These are phyloP conservation scores for Sebastes paucispinis DNA, from an alignment of 2,797 vertebrate genomes.

Conservation along the genomic window DNA sequence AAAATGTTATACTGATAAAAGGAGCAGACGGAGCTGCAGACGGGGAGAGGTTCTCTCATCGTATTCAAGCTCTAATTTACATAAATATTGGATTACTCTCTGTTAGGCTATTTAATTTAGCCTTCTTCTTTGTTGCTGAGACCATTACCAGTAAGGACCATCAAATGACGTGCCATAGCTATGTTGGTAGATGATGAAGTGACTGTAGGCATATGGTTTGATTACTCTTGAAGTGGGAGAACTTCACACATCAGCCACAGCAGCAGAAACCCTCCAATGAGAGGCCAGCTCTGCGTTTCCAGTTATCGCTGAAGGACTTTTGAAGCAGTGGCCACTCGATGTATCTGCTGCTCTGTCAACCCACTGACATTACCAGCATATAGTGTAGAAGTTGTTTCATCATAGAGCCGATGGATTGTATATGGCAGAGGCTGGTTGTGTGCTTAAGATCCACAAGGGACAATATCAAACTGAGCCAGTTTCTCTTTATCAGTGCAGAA, in stretches of 20 bases:
- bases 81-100: slow-evolving; percentile 2
- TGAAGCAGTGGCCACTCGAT: slow-evolving; percentile 33
- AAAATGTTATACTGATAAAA: neutral
- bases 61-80: slow-evolving; percentile 6
- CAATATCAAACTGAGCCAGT: neutral
- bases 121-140: slow-evolving; percentile 27
- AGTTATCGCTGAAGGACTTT: slow-evolving; percentile 35
- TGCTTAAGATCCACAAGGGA: neutral
- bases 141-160: slow-evolving; percentile 30
- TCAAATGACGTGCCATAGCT: slow-evolving; percentile 4
- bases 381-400: slow-evolving; percentile 18
- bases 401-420: slow-evolving; percentile 19
- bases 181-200: slow-evolving; percentile 20
- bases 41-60: neutral
- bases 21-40: neutral
- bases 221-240: slow-evolving; percentile 48
- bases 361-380: neutral
- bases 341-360: slow-evolving; percentile 14
- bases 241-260: slow-evolving; percentile 40
- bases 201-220: slow-evolving; percentile 15
- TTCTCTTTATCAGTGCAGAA: slow-evolving; percentile 2
- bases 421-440: neutral
- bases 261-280: slow-evolving; percentile 21
- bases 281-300: slow-evolving; percentile 19
- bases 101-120: slow-evolving; percentile 13